phyloP scores from a whole-genome alignment of 2,113 vertebrate genomes.

The Alaudala cheleensis region DNA sequence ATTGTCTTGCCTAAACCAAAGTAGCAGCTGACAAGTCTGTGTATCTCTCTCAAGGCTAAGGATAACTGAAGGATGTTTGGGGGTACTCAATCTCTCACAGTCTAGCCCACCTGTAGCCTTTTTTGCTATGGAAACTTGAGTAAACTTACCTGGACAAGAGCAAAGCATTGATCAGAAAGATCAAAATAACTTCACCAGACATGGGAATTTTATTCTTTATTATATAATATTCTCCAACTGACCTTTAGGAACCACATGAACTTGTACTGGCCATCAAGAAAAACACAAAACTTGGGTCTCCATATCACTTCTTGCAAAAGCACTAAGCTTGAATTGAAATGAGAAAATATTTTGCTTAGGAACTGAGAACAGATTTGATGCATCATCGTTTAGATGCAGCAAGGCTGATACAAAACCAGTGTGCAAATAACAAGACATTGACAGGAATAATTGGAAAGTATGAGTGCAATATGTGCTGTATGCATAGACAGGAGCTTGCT shows the following conservation, averaged over 20 bases:
- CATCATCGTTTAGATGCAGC: neutral
- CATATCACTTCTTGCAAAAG: neutral
- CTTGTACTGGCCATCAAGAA: neutral
- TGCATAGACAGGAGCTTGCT: neutral
- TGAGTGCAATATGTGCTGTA: neutral
- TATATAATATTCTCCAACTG: neutral
- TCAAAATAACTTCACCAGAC: rapidly evolving
- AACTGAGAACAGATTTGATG: neutral
- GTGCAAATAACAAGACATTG: neutral
- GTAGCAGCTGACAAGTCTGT: neutral
- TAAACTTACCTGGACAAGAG: neutral
- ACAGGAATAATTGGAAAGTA: neutral
- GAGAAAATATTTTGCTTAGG: neutral
- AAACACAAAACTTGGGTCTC: neutral
- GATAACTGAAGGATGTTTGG: neutral
- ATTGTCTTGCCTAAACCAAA: neutral
- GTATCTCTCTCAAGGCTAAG: neutral
- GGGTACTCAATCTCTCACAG: neutral
- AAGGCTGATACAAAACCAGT: neutral
- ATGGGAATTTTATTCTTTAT: neutral
- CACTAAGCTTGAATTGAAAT: neutral
- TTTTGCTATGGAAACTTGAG: neutral
- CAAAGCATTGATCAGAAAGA: neutral
- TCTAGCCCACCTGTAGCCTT: neutral
- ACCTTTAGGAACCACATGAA: neutral